Evolutionary conservation across 2,797 vertebrate species (phyloP), one percentile per base, ranked within the genome.

Genomic region (Poeciliopsis turneri): DNA sequence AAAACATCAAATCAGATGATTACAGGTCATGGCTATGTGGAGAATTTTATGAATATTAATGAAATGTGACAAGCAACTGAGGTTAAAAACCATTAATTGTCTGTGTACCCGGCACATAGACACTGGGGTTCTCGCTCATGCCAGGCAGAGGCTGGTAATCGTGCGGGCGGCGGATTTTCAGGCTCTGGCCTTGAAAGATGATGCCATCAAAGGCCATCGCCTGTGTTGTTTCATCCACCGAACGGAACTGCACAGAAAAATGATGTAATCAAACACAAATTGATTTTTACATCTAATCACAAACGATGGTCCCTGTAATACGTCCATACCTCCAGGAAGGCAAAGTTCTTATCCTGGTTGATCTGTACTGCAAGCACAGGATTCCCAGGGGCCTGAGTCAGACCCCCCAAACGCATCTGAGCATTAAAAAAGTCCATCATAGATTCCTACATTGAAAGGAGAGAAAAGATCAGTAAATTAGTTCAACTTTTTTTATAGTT

Each of bases 401-500:
- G 95, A 72, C 97, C 98, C 75, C 97, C 98, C 64, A 98, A 93
- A 77, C 97, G 96, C 97, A 98, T 98, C 90, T 98, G 97, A 80
- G 97, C 97, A 23, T 99, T 99, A 92, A 98, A 99, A 92, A 99
- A 99, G 83, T 98, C 97, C 97, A 98, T 97, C 97, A 99, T 98
- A 51, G 97, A 97, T 84, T 99, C 97, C 97, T 98, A 82, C 82
- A 93, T 75, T 78, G 75, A 79, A 30, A 55, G 20, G 23, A 78
- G 25, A 28, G 13, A 72, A 0, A 28, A 7, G 39, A 23, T 46
- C 23, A 57, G 20, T 7, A n/a, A 9, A 64, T 47, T 30, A 8
- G 45, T 28, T 59, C 11, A 15, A 0, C 23, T 10, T 23, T 33
- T 30, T 30, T 16, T 2, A 39, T 8, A n/a, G 25, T 12, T 39